Percentiles rank a stretch among this genome's conserved stretches.
phyloP scores from a whole-genome alignment of 1,140 invertebrate genomes.

The Drosophila mayri region DNA sequence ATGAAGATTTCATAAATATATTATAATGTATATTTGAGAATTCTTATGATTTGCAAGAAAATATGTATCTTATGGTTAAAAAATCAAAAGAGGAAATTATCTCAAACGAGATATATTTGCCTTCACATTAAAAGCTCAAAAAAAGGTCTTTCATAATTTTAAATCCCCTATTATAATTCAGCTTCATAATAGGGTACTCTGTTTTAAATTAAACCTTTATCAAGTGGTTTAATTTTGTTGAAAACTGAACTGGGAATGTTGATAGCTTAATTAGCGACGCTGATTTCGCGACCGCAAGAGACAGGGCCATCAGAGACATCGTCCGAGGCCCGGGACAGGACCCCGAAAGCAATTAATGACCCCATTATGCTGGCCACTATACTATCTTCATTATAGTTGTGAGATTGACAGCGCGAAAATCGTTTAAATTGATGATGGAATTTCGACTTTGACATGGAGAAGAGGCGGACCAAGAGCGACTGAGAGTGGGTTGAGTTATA shows the following conservation, averaged over 20 bases:
- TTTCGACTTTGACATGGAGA: constrained; percentile 2
- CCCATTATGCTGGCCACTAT: constrained; percentile 18
- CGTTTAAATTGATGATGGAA: constrained; percentile 22
- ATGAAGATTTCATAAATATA: too few species aligned
- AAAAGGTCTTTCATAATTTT: not conserved
- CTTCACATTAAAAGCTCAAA: not conserved
- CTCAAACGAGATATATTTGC: not conserved
- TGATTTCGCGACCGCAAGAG: constrained; percentile 4
- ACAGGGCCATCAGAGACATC: constrained; percentile 4
- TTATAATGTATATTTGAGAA: not conserved
- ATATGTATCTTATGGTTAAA: not conserved
- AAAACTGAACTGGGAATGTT: not conserved
- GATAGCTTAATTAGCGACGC: constrained; percentile 14
- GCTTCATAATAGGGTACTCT: too few species aligned
- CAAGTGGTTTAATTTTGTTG: not conserved
- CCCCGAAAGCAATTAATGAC: constrained; percentile 21
- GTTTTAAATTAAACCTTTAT: not conserved
- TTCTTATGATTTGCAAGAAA: not conserved
- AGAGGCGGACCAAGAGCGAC: not conserved
- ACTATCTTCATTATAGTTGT: constrained; percentile 21
- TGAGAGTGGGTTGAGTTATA: not conserved
- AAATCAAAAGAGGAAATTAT: not conserved
- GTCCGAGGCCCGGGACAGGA: not conserved
- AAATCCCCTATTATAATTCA: too few species aligned
- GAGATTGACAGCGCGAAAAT: constrained; percentile 18